Base-by-base conservation (phyloP, 2,113 vertebrate species). In the Pungitius pungitius region DNA sequence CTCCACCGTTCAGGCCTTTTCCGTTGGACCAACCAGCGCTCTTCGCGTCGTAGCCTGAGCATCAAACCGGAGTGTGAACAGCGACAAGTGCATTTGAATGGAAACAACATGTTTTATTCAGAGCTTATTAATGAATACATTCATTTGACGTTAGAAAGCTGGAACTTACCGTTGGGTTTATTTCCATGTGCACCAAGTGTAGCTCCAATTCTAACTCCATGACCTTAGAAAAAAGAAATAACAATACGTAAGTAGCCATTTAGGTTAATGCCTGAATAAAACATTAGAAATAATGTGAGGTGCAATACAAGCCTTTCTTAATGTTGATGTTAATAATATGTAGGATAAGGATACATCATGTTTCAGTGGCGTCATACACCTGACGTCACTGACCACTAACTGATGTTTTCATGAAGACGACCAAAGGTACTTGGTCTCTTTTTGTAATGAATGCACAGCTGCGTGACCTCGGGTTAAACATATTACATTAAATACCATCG, bases 1-100 rank as follows among this genome's bases (percentile, higher is more conserved):
- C 75, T 64, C 78, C 69, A 42, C 84, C 91, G 89, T 92, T 92
- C 0, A 80, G 67, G 24, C 70, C 68, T 14, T 82, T 86, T 65
- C 76, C 82, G 40, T 58, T 74, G 0, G 57, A 59, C 2, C 6
- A 37, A 45, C 73, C 84, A 40, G 51, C 65, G 33, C 59, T 77
- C 63, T 79, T 86, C 22, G 57, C 33, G 11, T 75, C 81, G 10
- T 89, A 89, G 56, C 89, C 92, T 94, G 77, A 49, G 56, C 76
- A 75, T 12, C 14, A 73, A 83, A 78, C 7, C 86, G 14, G 85
- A 37, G 55, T 27, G 54, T 42, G 42, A 27, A 5, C 20, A 43
- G 67, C 49, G 43, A 24, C 12, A 58, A 35, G 3, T 6, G 17
- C 5, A 45, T 6, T 6, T 20, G 10, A 33, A 52, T 51, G 3